Percentiles rank a stretch among this genome's conserved stretches.
phyloP scores from a whole-genome alignment of 2,888 invertebrate species.

The Agrypnus murinus region DNA sequence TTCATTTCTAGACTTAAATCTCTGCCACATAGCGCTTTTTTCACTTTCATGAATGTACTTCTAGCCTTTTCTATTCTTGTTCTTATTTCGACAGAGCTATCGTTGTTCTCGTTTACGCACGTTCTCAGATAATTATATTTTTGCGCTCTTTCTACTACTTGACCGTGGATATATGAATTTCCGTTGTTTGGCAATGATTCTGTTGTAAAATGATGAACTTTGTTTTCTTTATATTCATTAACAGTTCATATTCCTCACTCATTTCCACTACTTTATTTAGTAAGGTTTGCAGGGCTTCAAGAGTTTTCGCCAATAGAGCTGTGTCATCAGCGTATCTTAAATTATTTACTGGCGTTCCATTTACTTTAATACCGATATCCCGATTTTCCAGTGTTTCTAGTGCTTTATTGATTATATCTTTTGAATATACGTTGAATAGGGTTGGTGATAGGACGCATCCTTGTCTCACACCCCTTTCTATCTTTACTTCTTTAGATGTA shows the following conservation, averaged over 20 bases:
- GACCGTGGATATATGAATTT: background rate
- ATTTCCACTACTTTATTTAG: constrained; percentile 16
- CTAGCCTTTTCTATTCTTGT: no score
- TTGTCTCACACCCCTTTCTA: constrained; percentile 32
- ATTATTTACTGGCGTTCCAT: constrained; percentile 19
- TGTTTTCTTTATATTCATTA: constrained; percentile 25
- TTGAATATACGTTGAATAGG: constrained; percentile 20
- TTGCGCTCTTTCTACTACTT: background rate
- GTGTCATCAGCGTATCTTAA: constrained; percentile 32
- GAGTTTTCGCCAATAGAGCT: constrained; percentile 12
- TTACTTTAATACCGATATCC: constrained; percentile 23
- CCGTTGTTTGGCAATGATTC: constrained; percentile 17
- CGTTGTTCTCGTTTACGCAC: background rate
- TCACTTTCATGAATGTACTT: no score
- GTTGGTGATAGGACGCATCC: constrained; percentile 26
- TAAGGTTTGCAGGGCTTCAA: constrained; percentile 18
- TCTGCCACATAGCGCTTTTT: no score
- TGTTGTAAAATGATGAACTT: constrained; percentile 16
- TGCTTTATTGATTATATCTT: constrained; percentile 25
- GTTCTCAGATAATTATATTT: background rate
- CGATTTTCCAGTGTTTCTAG: constrained; percentile 14
- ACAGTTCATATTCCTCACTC: constrained; percentile 23
- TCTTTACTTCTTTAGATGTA: constrained; percentile 10
- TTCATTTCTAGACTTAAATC: no score
- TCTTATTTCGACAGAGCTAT: no score